Evolutionary conservation across 2,797 vertebrate species (phyloP).

Genomic region (Danio tinwini): DNA sequence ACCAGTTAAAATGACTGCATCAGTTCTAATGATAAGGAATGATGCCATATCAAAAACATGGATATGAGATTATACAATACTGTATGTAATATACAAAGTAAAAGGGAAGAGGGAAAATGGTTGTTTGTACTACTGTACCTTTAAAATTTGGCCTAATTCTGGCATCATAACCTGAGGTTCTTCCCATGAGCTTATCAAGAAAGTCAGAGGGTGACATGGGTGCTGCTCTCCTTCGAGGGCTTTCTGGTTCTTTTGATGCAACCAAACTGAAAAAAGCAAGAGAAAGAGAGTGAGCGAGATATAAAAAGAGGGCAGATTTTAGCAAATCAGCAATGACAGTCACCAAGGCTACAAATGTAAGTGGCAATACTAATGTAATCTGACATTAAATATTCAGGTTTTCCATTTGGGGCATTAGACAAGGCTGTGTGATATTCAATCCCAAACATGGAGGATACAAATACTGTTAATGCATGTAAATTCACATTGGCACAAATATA

Average conservation of each 20-base stretch:
- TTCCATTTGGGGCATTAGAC: slow-evolving; percentile 32
- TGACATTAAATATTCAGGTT: slow-evolving; percentile 55
- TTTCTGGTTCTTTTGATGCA: slow-evolving; percentile 85
- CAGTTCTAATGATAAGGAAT: no score
- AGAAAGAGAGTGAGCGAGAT: slow-evolving; percentile 2
- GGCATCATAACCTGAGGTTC: slow-evolving; percentile 88
- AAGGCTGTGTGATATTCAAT: slow-evolving; percentile 17
- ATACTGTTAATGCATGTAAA: neutral
- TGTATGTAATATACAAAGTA: neutral
- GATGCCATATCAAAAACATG: neutral
- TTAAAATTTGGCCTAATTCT: slow-evolving; percentile 92
- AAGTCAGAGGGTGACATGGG: slow-evolving; percentile 90
- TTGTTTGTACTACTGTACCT: slow-evolving; percentile 73
- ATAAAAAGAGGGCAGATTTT: slow-evolving; percentile 5
- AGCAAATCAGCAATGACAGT: slow-evolving; percentile 33
- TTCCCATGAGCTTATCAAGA: slow-evolving; percentile 89
- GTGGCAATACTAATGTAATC: slow-evolving; percentile 41
- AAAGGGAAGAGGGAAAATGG: neutral
- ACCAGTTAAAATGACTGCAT: no score
- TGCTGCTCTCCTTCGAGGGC: slow-evolving; percentile 79
- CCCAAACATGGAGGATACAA: neutral
- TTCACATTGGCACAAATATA: neutral
- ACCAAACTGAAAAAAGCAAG: slow-evolving; percentile 77
- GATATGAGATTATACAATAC: neutral
- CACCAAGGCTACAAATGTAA: slow-evolving; percentile 39